A percentile compares a stretch with the other conserved stretches of the same genome.
Evolutionary conservation across 2,888 invertebrate species (phyloP).

Genomic region (Fabriciana adippe): DNA sequence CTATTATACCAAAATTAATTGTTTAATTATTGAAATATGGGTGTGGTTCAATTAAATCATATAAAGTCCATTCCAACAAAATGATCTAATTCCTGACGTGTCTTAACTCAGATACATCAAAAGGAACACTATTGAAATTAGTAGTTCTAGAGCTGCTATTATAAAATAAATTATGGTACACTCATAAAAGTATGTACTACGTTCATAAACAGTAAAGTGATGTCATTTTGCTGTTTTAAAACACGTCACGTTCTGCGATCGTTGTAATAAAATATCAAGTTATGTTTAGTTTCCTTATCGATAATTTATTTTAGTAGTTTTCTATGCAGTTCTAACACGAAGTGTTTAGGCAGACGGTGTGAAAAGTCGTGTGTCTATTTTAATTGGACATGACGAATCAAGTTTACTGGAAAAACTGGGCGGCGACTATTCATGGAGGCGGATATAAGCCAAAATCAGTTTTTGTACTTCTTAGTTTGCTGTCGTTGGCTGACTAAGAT

Average conservation of each 20-base stretch:
- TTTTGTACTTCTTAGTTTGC: slow-evolving; percentile 35
- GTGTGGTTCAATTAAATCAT: not conserved
- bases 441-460: slow-evolving; percentile 50
- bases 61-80: slow-evolving; percentile 4
- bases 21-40: not conserved
- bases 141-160: slow-evolving; percentile 29
- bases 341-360: slow-evolving; percentile 43
- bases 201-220: slow-evolving; percentile 34
- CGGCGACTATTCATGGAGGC: slow-evolving; percentile 65
- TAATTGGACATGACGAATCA: slow-evolving; percentile 77
- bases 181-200: slow-evolving; percentile 26
- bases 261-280: slow-evolving; percentile 14
- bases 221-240: slow-evolving; percentile 35
- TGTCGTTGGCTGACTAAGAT: slow-evolving; percentile 16
- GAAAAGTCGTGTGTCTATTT: slow-evolving; percentile 69
- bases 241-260: slow-evolving; percentile 35
- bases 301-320: slow-evolving; percentile 9
- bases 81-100: slow-evolving; percentile 27
- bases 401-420: slow-evolving; percentile 72
- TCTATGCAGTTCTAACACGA: slow-evolving; percentile 15
- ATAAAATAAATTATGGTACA: slow-evolving; percentile 31
- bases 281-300: slow-evolving; percentile 18
- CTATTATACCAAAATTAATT: no score
- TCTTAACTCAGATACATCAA: slow-evolving; percentile 23
- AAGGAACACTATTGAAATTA: slow-evolving; percentile 27